Evolutionary conservation across 1,140 invertebrate species (phyloP), one percentile per base, ranked within the genome.

Genomic region (Drosophila ficusphila): DNA sequence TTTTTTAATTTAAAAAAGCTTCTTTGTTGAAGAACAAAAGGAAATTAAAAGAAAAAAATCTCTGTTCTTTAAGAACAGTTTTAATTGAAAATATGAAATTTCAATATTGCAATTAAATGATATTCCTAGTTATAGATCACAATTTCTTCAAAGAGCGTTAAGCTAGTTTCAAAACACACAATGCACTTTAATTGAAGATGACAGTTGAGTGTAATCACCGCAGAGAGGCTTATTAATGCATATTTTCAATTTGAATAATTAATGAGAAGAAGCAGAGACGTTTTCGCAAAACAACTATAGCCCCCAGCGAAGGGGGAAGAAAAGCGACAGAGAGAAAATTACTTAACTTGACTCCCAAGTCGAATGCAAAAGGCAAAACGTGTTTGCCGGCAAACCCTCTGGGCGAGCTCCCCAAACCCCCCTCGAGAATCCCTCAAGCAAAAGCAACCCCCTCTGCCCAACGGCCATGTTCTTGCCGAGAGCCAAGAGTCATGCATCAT

Each of bases 401-500:
- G 36, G 38, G 8, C 7, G 25, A 23, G 14, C 27, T 14, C 8
- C 33, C 27, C 7, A 31, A 57, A 29, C 39, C 29, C 46, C 12
- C 60, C 38, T 33, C 41, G 48, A n/a, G n/a, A n/a, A 14, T 6
- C 60, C 52, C 33, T n/a, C n/a, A n/a, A n/a, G n/a, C 27, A 19
- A 18, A 18, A 4, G 9, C 38, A 49, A 19, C 19, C 41, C 54
- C 33, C 39, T 25, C 19, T 27, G 16, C 18, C 36, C 56, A 18
- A 29, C 34, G 14, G 18, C 54, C 52, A 9, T 39, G 53, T 34
- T 36, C 47, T 44, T 38, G 29, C 33, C 38, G 34, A 54, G 39
- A 25, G 71, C 49, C 65, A 71, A 58, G 46, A 67, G 47, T 72
- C 72, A 69, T 82, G 78, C 78, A 82, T 69, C 79, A 69, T 83